Conservation (phyloP, 2,888 invertebrate genomes). For the Cyclophora punctaria region DNA sequence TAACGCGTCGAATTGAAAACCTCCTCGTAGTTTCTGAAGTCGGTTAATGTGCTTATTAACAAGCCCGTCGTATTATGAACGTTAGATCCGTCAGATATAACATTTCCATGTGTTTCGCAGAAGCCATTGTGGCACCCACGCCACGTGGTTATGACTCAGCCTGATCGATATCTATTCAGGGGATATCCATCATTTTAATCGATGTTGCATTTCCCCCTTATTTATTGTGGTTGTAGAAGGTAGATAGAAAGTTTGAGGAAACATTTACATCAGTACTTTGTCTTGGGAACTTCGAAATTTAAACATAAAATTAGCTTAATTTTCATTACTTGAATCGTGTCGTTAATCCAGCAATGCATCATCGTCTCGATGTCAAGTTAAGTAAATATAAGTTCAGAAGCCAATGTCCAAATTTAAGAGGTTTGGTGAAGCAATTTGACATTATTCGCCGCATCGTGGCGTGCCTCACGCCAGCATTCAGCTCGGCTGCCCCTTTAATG, state of each 20-base stretch:
- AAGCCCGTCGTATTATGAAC: too few relatives aligned
- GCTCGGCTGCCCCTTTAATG: constrained; percentile 11
- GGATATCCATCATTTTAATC: constrained; percentile 24
- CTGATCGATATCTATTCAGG: constrained; percentile 22
- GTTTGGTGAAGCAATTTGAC: constrained; percentile 33
- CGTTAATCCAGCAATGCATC: too few relatives aligned
- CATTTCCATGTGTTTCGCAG: constrained; percentile 9
- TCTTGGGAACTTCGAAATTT: too few relatives aligned
- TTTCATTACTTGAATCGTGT: too few relatives aligned
- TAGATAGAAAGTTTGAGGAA: too few relatives aligned
- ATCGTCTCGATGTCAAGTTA: background rate
- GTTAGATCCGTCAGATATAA: background rate
- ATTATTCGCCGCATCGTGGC: constrained; percentile 39
- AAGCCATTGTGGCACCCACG: constrained; percentile 22
- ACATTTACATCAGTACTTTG: too few relatives aligned
- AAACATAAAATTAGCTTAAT: too few relatives aligned
- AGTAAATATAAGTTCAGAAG: constrained; percentile 7
- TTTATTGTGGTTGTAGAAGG: constrained; percentile 1
- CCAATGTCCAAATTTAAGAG: constrained; percentile 29
- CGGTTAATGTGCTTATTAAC: too few relatives aligned
- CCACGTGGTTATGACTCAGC: constrained; percentile 11
- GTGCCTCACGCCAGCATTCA: constrained; percentile 43
- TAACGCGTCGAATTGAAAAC: too few relatives aligned
- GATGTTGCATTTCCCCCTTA: constrained; percentile 17
- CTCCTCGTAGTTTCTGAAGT: too few relatives aligned